Base-by-base conservation (phyloP, 2,797 vertebrate genomes). In the Strix occidentalis region DNA sequence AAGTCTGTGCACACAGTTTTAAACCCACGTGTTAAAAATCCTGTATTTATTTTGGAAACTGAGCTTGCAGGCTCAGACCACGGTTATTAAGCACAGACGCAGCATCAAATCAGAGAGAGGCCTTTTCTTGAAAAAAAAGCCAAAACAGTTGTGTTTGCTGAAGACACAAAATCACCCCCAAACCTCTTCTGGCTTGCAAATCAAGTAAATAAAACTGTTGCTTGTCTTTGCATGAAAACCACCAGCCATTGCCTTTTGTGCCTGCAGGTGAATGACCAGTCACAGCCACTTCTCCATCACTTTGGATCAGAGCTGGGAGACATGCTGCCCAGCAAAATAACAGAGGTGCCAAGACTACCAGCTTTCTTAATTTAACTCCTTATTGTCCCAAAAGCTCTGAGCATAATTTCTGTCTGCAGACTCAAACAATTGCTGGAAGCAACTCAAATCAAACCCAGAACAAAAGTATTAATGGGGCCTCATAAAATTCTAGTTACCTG, bases 1-100 rank as follows among this genome's bases (percentile, higher is more conserved):
- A 28, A 60, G 45, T 20, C 93, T 77, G 63, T 74, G 81, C 89
- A 87, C 78, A 90, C 78, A 93, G 86, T 35, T 90, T 87, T 80
- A 80, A 89, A 89, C 43, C 78, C 89, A 57, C 0, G 0, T 50
- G 70, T 87, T 80, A 90, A 92, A 94, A 90, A 89, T 28, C 24
- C 64, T 78, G 4, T 92, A 0, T 95, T 94, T 96, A 48, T n/a
- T 57, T 92, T 95, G 92, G 74, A 92, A 94, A 46, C 71, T 1
- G 3, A 94, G 43, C 57, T 79, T 66, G 35, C 15, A 65, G 54
- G 54, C 43, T 94, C 66, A 86, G 58, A 66, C 28, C 58, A 39
- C 35, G 45, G 60, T 43, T 63, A 66, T 28, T 56, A 83, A 92
- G 51, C 58, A n/a, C 37, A 83, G 23, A 25, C 61, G 35, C 37